These are phyloP conservation scores for Agrotis clavis DNA, from an alignment of 2,888 invertebrate genomes.

Conservation along the genomic window DNA sequence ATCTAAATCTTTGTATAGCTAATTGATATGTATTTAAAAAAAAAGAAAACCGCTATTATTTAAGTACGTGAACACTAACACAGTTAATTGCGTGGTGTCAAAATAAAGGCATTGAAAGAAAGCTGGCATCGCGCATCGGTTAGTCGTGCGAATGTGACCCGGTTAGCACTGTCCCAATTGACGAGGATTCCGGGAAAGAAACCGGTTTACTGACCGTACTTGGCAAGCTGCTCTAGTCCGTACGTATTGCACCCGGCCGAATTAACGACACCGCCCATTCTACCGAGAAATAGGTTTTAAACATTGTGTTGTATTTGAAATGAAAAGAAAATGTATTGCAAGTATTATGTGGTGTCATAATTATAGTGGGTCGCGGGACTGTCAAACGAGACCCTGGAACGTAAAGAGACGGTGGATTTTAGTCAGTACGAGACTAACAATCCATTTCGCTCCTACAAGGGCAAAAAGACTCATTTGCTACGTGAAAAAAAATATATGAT, in stretches of 20 bases:
- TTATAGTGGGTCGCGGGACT: too few species aligned
- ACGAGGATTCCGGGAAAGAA: constrained; percentile 56
- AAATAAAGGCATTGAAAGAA: constrained; percentile 43
- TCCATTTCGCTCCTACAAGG: too few species aligned
- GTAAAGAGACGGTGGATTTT: too few species aligned
- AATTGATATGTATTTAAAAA: constrained; percentile 1
- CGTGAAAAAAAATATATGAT: too few species aligned
- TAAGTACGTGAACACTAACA: not conserved
- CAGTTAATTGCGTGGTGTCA: constrained; percentile 18
- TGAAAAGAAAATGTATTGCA: constrained; percentile 3
- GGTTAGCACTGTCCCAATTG: constrained; percentile 56
- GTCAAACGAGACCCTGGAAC: too few species aligned
- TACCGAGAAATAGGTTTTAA: constrained; percentile 42
- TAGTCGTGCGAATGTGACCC: constrained; percentile 59
- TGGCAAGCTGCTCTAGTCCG: constrained; percentile 53
- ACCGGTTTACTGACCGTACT: constrained; percentile 56
- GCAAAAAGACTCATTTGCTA: too few species aligned
- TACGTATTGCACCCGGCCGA: constrained; percentile 53
- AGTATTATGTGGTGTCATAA: not conserved
- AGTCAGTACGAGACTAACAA: too few species aligned
- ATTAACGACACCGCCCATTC: constrained; percentile 53
- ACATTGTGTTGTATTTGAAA: constrained; percentile 26
- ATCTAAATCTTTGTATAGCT: too few species aligned
- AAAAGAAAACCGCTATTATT: not conserved
- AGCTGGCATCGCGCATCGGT: constrained; percentile 58